phyloP scores from a whole-genome alignment of 2,113 vertebrate species.

The Mellivora capensis region DNA sequence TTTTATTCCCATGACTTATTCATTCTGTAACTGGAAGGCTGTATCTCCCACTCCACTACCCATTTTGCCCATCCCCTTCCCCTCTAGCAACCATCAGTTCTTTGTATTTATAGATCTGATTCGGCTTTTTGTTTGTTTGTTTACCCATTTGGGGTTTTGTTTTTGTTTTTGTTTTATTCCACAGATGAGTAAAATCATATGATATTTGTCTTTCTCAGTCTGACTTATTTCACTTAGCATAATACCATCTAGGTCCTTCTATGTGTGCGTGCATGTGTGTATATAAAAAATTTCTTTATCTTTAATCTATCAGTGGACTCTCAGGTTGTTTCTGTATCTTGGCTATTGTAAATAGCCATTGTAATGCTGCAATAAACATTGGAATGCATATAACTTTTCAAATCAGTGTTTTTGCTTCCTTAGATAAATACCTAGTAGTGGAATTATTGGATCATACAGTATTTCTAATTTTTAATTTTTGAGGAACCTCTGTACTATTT shows the following conservation, averaged over 20 bases:
- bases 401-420: not conserved
- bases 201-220: not conserved
- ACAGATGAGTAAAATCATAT: not conserved
- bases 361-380: not conserved
- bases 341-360: not conserved
- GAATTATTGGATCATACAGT: not conserved
- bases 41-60: not conserved
- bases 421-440: not conserved
- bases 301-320: not conserved
- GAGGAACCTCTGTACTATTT: not conserved
- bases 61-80: not conserved
- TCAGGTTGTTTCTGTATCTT: not conserved
- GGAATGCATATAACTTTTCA: not conserved
- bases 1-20: not conserved
- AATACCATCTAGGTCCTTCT: not conserved
- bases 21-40: not conserved
- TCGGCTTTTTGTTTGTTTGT: not conserved
- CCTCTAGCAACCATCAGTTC: not conserved
- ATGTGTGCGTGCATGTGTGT: not conserved
- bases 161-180: not conserved
- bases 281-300: not conserved
- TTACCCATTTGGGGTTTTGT: not conserved
- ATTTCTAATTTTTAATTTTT: not conserved
- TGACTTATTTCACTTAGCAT: not conserved
- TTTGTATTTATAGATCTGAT: not conserved